Evolutionary conservation across 2,113 vertebrate genomes (phyloP).

Genomic region (Siniperca knerii): DNA sequence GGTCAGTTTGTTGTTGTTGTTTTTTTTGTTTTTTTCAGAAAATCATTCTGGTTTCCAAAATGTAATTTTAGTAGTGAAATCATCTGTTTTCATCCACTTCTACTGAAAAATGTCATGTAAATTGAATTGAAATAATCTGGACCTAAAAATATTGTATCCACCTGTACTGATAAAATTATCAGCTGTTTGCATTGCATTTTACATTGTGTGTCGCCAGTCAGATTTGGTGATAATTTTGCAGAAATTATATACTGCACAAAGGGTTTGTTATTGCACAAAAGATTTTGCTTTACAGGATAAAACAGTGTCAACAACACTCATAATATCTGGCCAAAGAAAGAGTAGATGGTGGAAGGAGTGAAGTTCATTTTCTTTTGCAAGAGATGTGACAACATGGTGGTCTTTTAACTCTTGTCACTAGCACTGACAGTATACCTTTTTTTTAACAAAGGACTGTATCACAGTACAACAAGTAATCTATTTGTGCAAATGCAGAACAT

Average conservation of each 20-base stretch:
- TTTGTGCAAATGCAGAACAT: background rate
- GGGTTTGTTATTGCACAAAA: background rate
- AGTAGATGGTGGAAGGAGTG: background rate
- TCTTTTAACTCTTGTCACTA: background rate
- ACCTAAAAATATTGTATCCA: background rate
- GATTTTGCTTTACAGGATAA: background rate
- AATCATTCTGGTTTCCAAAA: too few relatives aligned
- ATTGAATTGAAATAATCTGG: background rate
- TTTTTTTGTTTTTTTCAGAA: too few relatives aligned
- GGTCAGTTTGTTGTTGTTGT: too few relatives aligned
- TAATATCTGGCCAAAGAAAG: background rate
- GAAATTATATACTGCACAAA: background rate
- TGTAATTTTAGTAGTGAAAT: too few relatives aligned
- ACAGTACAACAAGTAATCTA: background rate
- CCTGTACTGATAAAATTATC: background rate
- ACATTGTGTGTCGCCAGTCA: background rate
- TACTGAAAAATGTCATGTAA: background rate
- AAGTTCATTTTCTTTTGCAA: background rate
- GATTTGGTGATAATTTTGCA: background rate
- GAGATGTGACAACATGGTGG: background rate
- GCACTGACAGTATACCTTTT: background rate
- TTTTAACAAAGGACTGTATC: too few relatives aligned
- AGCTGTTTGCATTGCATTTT: background rate
- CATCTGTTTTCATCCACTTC: background rate
- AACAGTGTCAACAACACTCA: background rate